Evolutionary conservation across 2,113 vertebrate genomes (phyloP), one percentile per base, ranked within the genome.

Genomic region (Porphyrio hochstetteri): DNA sequence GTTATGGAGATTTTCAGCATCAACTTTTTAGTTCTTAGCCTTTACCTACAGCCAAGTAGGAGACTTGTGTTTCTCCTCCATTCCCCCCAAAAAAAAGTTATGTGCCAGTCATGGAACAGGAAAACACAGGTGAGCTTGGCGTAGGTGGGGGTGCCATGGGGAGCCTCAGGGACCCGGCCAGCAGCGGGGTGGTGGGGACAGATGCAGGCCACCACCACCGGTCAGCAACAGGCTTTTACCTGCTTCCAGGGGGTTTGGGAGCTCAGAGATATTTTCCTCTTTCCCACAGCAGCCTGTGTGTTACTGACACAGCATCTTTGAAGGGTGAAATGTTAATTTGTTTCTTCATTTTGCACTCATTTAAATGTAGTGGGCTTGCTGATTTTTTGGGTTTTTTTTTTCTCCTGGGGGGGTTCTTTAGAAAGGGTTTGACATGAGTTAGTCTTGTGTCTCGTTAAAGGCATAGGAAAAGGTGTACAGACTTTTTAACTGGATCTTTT

Each of bases 21-120:
- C 0, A 0, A 16, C 4, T 20, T 44, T 11, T 40, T 79, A 0
- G 0, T 56, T 92, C 44, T 61, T 71, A 36, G 11, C 7, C 23
- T 82, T 68, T 35, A 5, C 29, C 29, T 60, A 1, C 7, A 46
- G 52, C n/a, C 56, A 75, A 52, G 12, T 16, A 77, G 67, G 48
- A 90, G 35, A 64, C 7, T 25, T n/a, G n/a, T n/a, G n/a, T n/a
- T n/a, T n/a, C n/a, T n/a, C n/a, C n/a, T n/a, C n/a, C n/a, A n/a
- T n/a, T n/a, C n/a, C n/a, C n/a, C n/a, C n/a, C n/a, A n/a, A n/a
- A n/a, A n/a, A n/a, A 23, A 21, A 7, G 2, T 38, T 12, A 1
- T 24, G 33, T 6, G 18, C 12, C 3, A 48, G 10, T 21, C 3
- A 42, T 20, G 18, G 42, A 55, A 2, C 0, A 0, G 60, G 55